These are phyloP conservation scores for Pachyramphus minor DNA, from an alignment of 2,113 vertebrate species.

Conservation along the genomic window DNA sequence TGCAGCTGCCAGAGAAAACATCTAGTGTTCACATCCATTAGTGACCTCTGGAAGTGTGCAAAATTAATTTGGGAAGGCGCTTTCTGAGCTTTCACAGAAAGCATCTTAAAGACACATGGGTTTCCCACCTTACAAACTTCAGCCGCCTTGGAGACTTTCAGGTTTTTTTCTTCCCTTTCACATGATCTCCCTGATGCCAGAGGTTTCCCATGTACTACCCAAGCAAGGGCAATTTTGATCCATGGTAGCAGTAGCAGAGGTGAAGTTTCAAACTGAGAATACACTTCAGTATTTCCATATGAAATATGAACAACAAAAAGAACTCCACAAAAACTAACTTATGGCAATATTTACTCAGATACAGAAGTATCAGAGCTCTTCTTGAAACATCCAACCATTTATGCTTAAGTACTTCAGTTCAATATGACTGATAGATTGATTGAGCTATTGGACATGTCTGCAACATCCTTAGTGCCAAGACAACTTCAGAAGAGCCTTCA, in stretches of 20 bases:
- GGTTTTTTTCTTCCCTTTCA: not conserved
- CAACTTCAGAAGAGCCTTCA: constrained; percentile 22
- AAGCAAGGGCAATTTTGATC: not conserved
- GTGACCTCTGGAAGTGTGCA: not conserved
- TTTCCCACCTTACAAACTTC: not conserved
- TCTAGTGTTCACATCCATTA: not conserved
- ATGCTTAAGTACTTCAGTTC: not conserved
- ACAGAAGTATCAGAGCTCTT: not conserved
- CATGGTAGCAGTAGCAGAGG: not conserved
- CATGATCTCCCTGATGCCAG: not conserved
- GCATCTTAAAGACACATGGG: not conserved
- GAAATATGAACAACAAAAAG: not conserved
- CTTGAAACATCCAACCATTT: not conserved
- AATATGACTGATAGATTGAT: not conserved
- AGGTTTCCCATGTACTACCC: not conserved
- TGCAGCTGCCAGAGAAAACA: constrained; percentile 32
- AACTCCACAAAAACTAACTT: not conserved
- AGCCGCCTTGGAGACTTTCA: not conserved
- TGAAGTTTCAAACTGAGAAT: not conserved
- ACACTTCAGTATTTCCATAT: not conserved
- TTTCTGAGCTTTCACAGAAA: constrained; percentile 1
- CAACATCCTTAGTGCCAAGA: too few relatives aligned
- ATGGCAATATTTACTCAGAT: not conserved
- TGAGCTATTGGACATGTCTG: constrained; percentile 2
- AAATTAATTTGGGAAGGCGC: constrained; percentile 13